Evolutionary conservation across 2,888 invertebrate species (phyloP), one percentile per base, ranked within the genome.

Genomic region (Reticulitermes lucifugus): DNA sequence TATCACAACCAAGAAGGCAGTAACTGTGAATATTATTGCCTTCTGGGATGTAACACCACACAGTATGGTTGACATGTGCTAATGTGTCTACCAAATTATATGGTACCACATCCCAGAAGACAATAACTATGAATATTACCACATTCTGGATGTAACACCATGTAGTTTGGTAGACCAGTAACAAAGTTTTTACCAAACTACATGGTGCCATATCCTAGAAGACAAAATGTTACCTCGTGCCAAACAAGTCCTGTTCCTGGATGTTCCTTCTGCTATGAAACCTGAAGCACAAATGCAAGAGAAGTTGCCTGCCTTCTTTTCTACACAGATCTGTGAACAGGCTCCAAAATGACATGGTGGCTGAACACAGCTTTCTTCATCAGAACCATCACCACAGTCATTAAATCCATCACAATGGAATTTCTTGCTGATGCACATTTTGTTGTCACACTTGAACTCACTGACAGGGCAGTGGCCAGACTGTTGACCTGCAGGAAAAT

Each of bases 261-360:
- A 88, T n/a, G 87, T 86, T 79, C 87, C 83, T n/a, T 80, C 65
- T 29, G 83, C 83, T 75, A 91, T 91, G 90, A 93, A 95, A 6
- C 96, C 96, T 5, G 92, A 89, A 3, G 92, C 93, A 89, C 96
- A 96, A 89, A 95, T 95, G 90, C 93, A 94, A 55, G 89, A 89
- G 85, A 90, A 90, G 85, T 90, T 90, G 81, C 87, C 88, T 88
- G 93, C 92, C 88, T 93, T 93, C 87, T 93, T 93, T 85, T 93
- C 93, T 35, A 95, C 92, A 89, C 96, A 97, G 84, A 95, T 91
- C 90, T 97, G 97, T 35, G 97, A 94, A 89, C 97, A 97, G 6
- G 94, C 92, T 79, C 94, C 94, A 93, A 96, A 96, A 84, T 92
- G 91, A 89, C 96, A 96, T 82, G 89, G 89, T 75, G 89, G 88